Evolutionary conservation across 2,113 vertebrate species (phyloP), one percentile per base, ranked within the genome.

Genomic region (Cisticola juncidis): DNA sequence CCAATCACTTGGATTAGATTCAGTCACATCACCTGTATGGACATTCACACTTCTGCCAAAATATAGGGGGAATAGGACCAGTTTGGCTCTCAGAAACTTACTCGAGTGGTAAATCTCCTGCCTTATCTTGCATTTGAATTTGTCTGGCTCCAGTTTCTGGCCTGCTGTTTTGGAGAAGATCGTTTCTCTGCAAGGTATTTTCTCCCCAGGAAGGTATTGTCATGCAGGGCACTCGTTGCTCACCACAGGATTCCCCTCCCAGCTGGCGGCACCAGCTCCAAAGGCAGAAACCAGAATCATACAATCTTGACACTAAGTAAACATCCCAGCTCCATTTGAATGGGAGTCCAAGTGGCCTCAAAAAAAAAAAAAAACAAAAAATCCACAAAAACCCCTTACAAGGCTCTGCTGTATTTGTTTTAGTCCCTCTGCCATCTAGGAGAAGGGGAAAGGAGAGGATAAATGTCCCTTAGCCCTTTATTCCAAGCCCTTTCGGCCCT

Each of bases 171-270:
- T 78, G 51, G 44, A 85, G 68, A 56, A 78, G 64, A 68, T 91
- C 48, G 21, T 33, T 88, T 48, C 60, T 61, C 33, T 50, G 35
- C 12, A 2, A 56, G 65, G 69, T 62, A 78, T 94, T 95, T 95
- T 94, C 88, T 83, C 94, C 64, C 92, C 31, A 50, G 95, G 95
- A 90, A 81, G 70, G 77, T 44, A 95, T 94, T 97, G 81, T 97
- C 95, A 97, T 95, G 96, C 96, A 93, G 94, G 77, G 48, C 84
- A 97, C 97, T 97, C 98, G 97, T 96, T 96, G 96, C 96, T 97
- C 96, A 94, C 95, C 65, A 0, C 33, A 64, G 96, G 92, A 94
- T 78, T 96, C 96, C 81, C 82, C 92, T 96, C 94, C 88, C 94
- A 96, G 95, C 47, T 94, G 69, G 88, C 0, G 2, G 92, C 97